These are phyloP conservation scores for Hemistola chrysoprasaria DNA, from an alignment of 2,888 invertebrate species.

Conservation along the genomic window DNA sequence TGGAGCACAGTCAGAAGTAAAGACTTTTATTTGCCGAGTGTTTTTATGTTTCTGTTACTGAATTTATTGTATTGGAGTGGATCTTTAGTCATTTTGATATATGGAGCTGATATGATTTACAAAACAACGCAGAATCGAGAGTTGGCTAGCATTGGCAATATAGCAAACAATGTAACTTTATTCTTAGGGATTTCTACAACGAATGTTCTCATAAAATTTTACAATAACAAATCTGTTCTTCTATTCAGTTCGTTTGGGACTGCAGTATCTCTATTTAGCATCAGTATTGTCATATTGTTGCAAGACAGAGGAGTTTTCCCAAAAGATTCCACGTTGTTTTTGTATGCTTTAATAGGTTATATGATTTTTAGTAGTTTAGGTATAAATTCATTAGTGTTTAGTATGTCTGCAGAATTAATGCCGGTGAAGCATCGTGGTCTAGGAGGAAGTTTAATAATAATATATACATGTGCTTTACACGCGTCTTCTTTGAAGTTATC, in stretches of 20 bases:
- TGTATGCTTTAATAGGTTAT: slow-evolving; percentile 19
- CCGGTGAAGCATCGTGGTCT: slow-evolving; percentile 24
- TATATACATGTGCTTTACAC: slow-evolving; percentile 18
- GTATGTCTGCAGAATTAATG: slow-evolving; percentile 21
- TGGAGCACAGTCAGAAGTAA: slow-evolving; percentile 9
- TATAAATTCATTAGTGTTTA: slow-evolving; percentile 10
- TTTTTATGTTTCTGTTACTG: slow-evolving; percentile 14
- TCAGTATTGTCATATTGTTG: slow-evolving; percentile 8
- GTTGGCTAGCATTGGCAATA: no score
- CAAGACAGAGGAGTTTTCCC: slow-evolving; percentile 11
- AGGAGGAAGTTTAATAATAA: slow-evolving; percentile 19
- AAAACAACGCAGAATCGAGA: slow-evolving; percentile 6
- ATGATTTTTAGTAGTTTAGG: slow-evolving; percentile 15
- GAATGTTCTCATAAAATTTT: slow-evolving; percentile 2
- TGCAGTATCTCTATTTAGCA: slow-evolving; percentile 1
- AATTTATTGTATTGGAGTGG: slow-evolving; percentile 16
- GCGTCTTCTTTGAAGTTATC: slow-evolving; percentile 17
- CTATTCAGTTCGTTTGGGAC: slow-evolving; percentile 1
- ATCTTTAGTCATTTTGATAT: slow-evolving; percentile 11
- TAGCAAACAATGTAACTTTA: slow-evolving; percentile 3
- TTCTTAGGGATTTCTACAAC: slow-evolving; percentile 6
- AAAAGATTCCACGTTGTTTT: slow-evolving; percentile 14
- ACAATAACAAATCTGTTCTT: slow-evolving; percentile 9
- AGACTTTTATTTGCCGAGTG: slow-evolving; percentile 15
- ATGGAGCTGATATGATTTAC: slow-evolving; percentile 3